These are phyloP conservation scores for Omphaloscelis lunosa DNA, from an alignment of 2,888 invertebrate genomes.

Conservation along the genomic window DNA sequence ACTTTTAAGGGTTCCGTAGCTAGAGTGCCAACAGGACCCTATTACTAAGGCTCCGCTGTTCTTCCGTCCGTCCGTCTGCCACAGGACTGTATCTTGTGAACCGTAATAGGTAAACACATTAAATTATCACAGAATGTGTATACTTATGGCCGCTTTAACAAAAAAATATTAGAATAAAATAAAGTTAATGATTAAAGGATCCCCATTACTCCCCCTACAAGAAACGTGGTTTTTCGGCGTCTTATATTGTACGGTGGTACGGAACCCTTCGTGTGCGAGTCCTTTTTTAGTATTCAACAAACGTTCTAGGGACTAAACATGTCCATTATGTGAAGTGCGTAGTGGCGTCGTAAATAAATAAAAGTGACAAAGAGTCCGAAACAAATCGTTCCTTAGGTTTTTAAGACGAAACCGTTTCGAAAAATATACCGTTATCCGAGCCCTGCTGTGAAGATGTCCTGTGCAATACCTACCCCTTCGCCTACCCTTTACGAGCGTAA, in stretches of 20 bases:
- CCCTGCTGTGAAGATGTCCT: not conserved
- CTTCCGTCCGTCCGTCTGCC: too few relatives aligned
- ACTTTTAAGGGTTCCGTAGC: not conserved
- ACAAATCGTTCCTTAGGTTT: too few relatives aligned
- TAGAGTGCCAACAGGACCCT: not conserved
- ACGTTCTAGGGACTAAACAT: conserved; percentile 8
- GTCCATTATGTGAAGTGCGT: not conserved
- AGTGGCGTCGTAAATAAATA: conserved; percentile 3
- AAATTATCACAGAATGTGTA: not conserved
- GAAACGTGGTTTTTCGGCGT: not conserved
- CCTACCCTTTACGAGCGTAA: not conserved
- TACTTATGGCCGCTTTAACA: not conserved
- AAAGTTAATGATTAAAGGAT: not conserved
- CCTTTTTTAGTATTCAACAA: conserved; percentile 10
- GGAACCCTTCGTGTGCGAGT: not conserved
- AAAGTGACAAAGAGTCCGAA: not conserved
- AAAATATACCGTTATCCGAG: too few relatives aligned
- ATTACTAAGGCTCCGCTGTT: not conserved
- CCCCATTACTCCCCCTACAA: too few relatives aligned
- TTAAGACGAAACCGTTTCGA: too few relatives aligned
- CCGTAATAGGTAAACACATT: not conserved
- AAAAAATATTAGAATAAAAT: not conserved
- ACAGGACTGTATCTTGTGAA: not conserved
- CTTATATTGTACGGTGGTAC: not conserved
- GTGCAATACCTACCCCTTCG: too few relatives aligned